Base-by-base conservation (phyloP, 2,888 invertebrate genomes). In the Horisme vitalbata region DNA sequence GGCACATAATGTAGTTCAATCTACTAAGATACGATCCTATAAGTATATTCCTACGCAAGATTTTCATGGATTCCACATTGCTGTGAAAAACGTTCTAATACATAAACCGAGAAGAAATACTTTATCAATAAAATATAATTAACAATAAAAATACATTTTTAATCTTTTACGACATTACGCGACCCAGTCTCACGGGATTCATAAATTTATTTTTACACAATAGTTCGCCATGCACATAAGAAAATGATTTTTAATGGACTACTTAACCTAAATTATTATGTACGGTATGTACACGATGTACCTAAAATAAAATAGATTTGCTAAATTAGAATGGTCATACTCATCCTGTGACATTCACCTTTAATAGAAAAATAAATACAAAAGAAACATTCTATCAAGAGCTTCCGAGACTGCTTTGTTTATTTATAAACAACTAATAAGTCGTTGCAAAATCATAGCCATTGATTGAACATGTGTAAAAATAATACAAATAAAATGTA, bases 331-430 rank as follows among this genome's bases (percentile, higher is more conserved):
- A 68, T 71, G 57, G 49, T 65, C 55, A 63, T 77, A 79, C 69
- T 72, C 71, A 82, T 79, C n/a, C 75, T 76, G 70, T 68, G 75
- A 77, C 72, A 76, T 82, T 75, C 75, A 83, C 74, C 73, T 78
- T 75, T 71, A 75, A 71, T 71, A 71, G 56, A 64, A 68, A 68
- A 68, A 64, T 64, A 67, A 64, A 65, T 70, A 72, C 64, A 63
- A 65, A 63, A 60, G 56, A 55, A 60, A 34, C 33, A 56, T 43
- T 48, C n/a, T 45, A 51, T 45, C 53, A 55, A 60, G 57, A 57
- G 49, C 46, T 59, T 41, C 45, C 23, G 52, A 56, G 51, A 59
- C 50, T 56, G 39, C 3, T 39, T 49, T 36, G 45, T 47, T 49
- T 39, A 44, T 9, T 26, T 41, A 46, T 36, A 51, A 51, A 45